Percentiles rank a stretch among this genome's conserved stretches.
These are phyloP conservation scores for Hylaea fasciaria DNA, from an alignment of 2,888 invertebrate species.

Conservation along the genomic window DNA sequence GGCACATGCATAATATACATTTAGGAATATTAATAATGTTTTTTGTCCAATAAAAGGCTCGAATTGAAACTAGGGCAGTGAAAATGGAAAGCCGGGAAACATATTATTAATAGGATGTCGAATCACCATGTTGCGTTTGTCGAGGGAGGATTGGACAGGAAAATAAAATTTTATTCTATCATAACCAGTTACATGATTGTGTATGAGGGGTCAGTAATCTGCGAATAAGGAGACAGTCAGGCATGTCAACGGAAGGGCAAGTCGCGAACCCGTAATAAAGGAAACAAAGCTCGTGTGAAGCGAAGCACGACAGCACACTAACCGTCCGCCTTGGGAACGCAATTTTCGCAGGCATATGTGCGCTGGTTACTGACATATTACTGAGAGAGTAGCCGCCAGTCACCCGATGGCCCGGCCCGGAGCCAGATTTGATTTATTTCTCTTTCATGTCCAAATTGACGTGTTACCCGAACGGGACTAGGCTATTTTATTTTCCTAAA, in stretches of 20 bases:
- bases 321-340: constrained; percentile 60
- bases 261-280: constrained; percentile 53
- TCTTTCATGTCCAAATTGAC: constrained; percentile 16
- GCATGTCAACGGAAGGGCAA: constrained; percentile 60
- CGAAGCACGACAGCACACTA: constrained; percentile 59
- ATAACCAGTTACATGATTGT: constrained; percentile 16
- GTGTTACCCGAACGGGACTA: constrained; percentile 7
- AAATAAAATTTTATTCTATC: constrained; percentile 28
- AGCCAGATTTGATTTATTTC: constrained; percentile 22
- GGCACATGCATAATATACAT: constrained; percentile 13
- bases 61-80: constrained; percentile 10
- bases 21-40: constrained; percentile 8
- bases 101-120: constrained; percentile 14
- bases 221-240: constrained; percentile 55
- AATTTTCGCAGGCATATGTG: constrained; percentile 39
- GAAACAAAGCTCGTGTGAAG: constrained; percentile 62
- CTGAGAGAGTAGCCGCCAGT: constrained; percentile 21
- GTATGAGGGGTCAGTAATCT: constrained; percentile 50
- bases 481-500: constrained; percentile 5
- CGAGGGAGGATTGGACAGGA: constrained; percentile 18
- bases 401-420: background rate
- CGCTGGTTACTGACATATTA: constrained; percentile 17
- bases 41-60: constrained; percentile 12
- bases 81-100: constrained; percentile 16
- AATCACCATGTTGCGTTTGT: constrained; percentile 13